Percentiles rank a stretch among this genome's conserved stretches.
phyloP scores from a whole-genome alignment of 2,888 invertebrate genomes.

The Caenorhabditis sp. region DNA sequence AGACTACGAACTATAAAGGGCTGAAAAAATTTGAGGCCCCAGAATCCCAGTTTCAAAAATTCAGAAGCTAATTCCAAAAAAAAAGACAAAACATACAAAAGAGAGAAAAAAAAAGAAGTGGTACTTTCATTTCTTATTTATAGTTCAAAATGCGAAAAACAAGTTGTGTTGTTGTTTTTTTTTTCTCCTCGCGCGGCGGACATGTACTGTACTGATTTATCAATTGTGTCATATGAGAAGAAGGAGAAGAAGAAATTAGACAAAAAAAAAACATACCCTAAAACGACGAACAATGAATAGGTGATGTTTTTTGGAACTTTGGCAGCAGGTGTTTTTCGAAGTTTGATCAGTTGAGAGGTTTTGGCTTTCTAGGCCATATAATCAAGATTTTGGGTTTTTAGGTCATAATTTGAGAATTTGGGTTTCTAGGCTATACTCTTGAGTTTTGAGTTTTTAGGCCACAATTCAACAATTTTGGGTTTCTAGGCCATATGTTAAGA shows the following conservation, averaged over 20 bases:
- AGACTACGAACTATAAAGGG: too few species aligned
- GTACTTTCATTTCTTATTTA: not conserved
- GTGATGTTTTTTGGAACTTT: too few species aligned
- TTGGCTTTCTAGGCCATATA: too few species aligned
- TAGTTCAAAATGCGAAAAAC: not conserved
- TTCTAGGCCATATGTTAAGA: too few species aligned
- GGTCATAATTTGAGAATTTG: too few species aligned
- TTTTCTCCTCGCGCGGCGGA: not conserved
- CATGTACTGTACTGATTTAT: not conserved
- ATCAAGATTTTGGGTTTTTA: too few species aligned
- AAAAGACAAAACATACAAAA: not conserved
- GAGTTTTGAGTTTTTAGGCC: too few species aligned
- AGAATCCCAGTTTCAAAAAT: not conserved
- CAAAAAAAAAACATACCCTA: not conserved
- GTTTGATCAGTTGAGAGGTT: too few species aligned
- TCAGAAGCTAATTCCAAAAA: not conserved
- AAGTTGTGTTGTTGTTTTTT: not conserved
- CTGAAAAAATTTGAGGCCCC: not conserved
- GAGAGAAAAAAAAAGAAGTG: not conserved
- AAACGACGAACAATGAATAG: not conserved
- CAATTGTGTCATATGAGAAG: not conserved
- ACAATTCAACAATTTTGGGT: too few species aligned
- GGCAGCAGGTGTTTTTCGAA: too few species aligned
- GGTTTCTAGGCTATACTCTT: too few species aligned
- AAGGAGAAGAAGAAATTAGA: not conserved